These are phyloP conservation scores for Bactericera cockerelli DNA, from an alignment of 1,140 invertebrate species.

Conservation along the genomic window DNA sequence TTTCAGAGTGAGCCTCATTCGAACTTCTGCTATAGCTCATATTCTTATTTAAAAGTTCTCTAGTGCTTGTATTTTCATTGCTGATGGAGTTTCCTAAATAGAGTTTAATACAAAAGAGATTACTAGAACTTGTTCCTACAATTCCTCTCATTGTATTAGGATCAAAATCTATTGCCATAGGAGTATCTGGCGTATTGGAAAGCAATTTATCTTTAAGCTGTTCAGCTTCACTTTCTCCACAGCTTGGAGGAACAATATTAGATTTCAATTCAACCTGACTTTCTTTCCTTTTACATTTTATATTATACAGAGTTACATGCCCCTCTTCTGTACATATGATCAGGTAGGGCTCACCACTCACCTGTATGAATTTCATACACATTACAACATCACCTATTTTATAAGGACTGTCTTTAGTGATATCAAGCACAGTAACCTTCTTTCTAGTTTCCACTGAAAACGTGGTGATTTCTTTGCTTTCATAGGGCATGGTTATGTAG, in stretches of 20 bases:
- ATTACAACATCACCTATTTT: neutral
- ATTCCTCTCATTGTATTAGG: neutral
- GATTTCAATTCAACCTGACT: neutral
- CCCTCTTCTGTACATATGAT: neutral
- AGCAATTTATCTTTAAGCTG: too few species aligned
- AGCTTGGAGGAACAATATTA: too few species aligned
- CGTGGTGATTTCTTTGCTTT: conserved; percentile 1
- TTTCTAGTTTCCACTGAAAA: neutral
- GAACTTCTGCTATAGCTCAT: too few species aligned
- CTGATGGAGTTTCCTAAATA: neutral
- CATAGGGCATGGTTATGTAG: neutral
- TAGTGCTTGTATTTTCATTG: too few species aligned
- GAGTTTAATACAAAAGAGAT: neutral
- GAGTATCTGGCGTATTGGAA: neutral
- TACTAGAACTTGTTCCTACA: neutral
- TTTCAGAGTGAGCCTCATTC: too few species aligned
- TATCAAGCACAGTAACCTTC: neutral
- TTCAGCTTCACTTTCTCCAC: too few species aligned
- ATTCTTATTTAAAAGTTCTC: too few species aligned
- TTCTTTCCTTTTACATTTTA: neutral
- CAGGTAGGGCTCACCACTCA: neutral
- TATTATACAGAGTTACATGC: conserved; percentile 1
- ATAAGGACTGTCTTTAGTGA: neutral
- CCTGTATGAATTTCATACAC: neutral
- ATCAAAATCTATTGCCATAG: conserved; percentile 2